Evolutionary conservation across 2,888 invertebrate genomes (phyloP), one percentile per base, ranked within the genome.

Genomic region (Smittia sp.): DNA sequence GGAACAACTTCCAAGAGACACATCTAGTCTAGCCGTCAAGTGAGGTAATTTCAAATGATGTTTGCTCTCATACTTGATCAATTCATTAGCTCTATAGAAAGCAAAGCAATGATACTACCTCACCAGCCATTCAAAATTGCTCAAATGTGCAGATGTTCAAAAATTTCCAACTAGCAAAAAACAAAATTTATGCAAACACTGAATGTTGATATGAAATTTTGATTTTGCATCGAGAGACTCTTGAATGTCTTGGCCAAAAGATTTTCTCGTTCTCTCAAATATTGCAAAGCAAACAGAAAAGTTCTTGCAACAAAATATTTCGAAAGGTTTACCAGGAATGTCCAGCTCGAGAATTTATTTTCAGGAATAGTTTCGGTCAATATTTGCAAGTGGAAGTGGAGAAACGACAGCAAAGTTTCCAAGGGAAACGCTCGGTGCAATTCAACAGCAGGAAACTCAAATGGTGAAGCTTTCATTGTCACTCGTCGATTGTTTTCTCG

Each of bases 291-390:
- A 58, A 58, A 58, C 58, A 22, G 13, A 46, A 58, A 58, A 58
- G 13, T 58, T 58, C 22, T 58, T 7, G 58, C n/a, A 46, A 15
- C 11, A 46, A 58, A 58, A 22, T 22, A 58, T 58, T 58, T 58
- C 9, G 1, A 58, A 58, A 58, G 7, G 58, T 58, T 58, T 22
- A 20, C 22, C 22, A n/a, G 22, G 22, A 58, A 22, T 58, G 58
- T 22, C 58, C 58, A 58, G 18, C 22, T 58, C n/a, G 58, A 58
- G 58, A 58, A 58, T 58, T 58, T 20, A 18, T 58, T 58, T 58
- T 22, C 22, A 22, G 2, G 22, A 58, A 58, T 58, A 20, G 58
- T 58, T 58, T 58, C 22, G 58, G 58, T 58, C 22, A 22, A 22
- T 22, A 58, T 58, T 58, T 58, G 46, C 46, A 46, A 6, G 2